Evolutionary conservation across 2,888 invertebrate species (phyloP), one percentile per base, ranked within the genome.

Genomic region (Caenorhabditis auriculariae): DNA sequence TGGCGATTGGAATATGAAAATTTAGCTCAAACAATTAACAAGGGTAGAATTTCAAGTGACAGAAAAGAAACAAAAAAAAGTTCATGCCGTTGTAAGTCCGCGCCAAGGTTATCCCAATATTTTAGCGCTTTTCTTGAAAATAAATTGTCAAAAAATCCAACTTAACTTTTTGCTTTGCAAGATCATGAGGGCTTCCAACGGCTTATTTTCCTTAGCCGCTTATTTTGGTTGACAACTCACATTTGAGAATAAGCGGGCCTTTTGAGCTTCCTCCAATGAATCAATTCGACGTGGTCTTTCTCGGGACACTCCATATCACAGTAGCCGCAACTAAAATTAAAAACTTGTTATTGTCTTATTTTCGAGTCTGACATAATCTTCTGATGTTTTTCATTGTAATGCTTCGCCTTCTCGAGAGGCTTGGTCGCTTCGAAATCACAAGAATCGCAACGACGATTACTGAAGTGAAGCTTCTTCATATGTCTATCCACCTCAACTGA

Each of bases 401-500:
- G 47, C 17, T 35, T 32, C 17, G 12, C 4, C 21, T 37, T 32
- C 5, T 19, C 24, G 17, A 44, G 23, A 15, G 37, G n/a, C n/a
- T n/a, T n/a, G n/a, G n/a, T n/a, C n/a, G 52, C 52, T 43, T 35
- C 43, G 6, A 42, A 54, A 9, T 28, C 38, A 32, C 62, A 57
- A 27, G 19, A 35, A n/a, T 43, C 38, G 47, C 62, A 57, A 2
- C 19, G n/a, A 4, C 45, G 47, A 17, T 27, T 12, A 4, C 19
- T 21, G 28, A 62, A 71, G 29, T 71, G 71, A 3, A 42, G 17
- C 37, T 60, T 62, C 27, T 54, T 56, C 26, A 66, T 55, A 35
- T 71, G 71, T 7, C 71, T 66, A 44, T 71, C 71, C 19, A 71
- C 26, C 62, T 70, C 0, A 42, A 21, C 17, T 21, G 3, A 12